Evolutionary conservation across 2,113 vertebrate genomes (phyloP).

Genomic region (Laticauda colubrina): DNA sequence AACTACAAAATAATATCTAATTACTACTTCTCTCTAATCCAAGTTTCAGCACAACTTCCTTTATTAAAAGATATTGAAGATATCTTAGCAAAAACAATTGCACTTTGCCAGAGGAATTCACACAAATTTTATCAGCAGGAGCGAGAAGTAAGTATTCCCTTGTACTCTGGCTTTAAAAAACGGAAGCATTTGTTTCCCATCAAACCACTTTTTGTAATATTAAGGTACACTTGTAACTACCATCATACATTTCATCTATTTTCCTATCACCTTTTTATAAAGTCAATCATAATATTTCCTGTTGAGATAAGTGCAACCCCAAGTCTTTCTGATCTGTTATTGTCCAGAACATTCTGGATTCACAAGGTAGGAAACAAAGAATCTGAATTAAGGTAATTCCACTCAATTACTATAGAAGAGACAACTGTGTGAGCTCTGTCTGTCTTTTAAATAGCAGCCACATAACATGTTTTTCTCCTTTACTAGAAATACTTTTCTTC

Average conservation of each 20-base stretch:
- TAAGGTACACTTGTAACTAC: neutral
- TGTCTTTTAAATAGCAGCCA: neutral
- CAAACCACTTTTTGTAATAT: neutral
- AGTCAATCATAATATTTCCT: neutral
- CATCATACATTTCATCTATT: neutral
- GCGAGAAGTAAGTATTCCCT: constrained; percentile 78
- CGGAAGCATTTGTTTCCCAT: constrained; percentile 24
- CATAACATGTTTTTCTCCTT: neutral
- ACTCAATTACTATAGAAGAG: neutral
- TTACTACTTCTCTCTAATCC: neutral
- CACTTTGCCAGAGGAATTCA: constrained; percentile 87
- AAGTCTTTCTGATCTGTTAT: neutral
- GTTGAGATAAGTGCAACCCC: neutral
- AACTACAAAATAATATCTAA: neutral
- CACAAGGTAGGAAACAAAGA: neutral
- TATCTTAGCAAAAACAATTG: constrained; percentile 79
- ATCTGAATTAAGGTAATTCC: neutral
- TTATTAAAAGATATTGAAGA: constrained; percentile 74
- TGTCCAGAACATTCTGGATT: neutral
- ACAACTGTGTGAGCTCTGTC: neutral
- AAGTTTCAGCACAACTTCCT: constrained; percentile 50
- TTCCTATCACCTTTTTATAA: neutral
- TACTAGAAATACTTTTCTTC: neutral
- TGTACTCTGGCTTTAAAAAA: constrained; percentile 18
- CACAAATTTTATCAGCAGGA: constrained; percentile 84